Evolutionary conservation across 2,113 vertebrate genomes (phyloP).

Genomic region (Martes martes): DNA sequence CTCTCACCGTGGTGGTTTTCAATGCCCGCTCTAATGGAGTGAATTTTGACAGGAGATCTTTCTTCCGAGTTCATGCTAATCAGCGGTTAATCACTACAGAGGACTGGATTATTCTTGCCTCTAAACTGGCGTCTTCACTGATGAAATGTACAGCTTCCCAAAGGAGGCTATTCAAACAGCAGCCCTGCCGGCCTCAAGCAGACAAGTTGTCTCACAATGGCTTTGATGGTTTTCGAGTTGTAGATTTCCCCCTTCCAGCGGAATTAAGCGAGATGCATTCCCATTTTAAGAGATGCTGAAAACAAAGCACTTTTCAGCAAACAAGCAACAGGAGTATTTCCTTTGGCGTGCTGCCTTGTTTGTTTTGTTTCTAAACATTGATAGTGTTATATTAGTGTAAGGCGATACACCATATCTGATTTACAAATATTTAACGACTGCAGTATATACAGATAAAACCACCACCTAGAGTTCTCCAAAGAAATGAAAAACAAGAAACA

Average conservation of each 20-base stretch:
- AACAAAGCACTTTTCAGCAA: neutral
- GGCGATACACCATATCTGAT: neutral
- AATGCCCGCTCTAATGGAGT: neutral
- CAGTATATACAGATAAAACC: neutral
- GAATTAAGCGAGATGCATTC: neutral
- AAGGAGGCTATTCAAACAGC: neutral
- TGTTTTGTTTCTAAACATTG: conserved; percentile 9
- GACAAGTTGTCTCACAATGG: neutral
- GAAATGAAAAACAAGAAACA: neutral
- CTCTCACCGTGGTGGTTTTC: neutral
- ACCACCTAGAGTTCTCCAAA: neutral
- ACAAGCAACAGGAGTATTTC: neutral
- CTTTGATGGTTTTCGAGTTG: neutral
- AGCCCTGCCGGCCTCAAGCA: neutral
- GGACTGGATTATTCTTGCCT: neutral
- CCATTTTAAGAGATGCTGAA: neutral
- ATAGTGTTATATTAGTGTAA: neutral
- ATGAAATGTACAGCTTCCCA: neutral
- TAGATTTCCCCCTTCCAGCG: neutral
- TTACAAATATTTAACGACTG: neutral
- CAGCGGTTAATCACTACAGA: neutral
- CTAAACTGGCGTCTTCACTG: neutral
- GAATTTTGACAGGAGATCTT: neutral
- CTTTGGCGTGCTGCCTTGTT: neutral
- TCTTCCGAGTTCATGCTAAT: neutral